A percentile compares a stretch with the other conserved stretches of the same genome.
phyloP scores from a whole-genome alignment of 2,888 invertebrate genomes.

The Tenthredo mesomela region DNA sequence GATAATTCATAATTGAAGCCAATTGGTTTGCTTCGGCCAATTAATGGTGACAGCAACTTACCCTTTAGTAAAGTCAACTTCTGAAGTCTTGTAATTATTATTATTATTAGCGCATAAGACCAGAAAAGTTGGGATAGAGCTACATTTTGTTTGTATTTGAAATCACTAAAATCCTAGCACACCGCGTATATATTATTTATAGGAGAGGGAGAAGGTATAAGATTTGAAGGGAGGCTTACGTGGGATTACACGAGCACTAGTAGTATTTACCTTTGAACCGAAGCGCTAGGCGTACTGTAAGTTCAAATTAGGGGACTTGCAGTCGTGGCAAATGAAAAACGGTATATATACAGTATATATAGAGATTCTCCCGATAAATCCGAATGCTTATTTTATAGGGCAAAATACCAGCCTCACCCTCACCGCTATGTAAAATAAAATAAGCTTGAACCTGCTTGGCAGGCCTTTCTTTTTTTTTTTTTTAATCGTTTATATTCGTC shows the following conservation, averaged over 20 bases:
- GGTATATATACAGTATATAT: neutral
- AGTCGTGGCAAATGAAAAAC: constrained; percentile 35
- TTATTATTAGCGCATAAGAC: neutral
- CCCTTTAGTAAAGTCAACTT: neutral
- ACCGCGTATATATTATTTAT: constrained; percentile 25
- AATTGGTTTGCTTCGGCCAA: too few relatives aligned
- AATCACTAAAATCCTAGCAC: neutral
- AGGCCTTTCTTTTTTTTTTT: neutral
- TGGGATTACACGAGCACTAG: constrained; percentile 69
- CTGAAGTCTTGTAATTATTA: neutral
- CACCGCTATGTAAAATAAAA: neutral
- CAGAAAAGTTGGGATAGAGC: neutral
- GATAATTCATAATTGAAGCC: neutral
- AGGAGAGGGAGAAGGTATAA: neutral
- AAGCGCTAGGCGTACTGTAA: constrained; percentile 31
- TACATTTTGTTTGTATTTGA: constrained; percentile 1
- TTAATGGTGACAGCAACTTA: neutral
- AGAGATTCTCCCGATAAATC: constrained; percentile 32
- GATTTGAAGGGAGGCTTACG: constrained; percentile 73
- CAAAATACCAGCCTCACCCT: constrained; percentile 1
- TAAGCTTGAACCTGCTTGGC: constrained; percentile 28
- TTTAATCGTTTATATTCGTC: neutral
- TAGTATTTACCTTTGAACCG: constrained; percentile 55
- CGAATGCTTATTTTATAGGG: constrained; percentile 40
- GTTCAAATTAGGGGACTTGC: constrained; percentile 48